These are phyloP conservation scores for Alauda arvensis DNA, from an alignment of 2,797 vertebrate species.

Conservation along the genomic window DNA sequence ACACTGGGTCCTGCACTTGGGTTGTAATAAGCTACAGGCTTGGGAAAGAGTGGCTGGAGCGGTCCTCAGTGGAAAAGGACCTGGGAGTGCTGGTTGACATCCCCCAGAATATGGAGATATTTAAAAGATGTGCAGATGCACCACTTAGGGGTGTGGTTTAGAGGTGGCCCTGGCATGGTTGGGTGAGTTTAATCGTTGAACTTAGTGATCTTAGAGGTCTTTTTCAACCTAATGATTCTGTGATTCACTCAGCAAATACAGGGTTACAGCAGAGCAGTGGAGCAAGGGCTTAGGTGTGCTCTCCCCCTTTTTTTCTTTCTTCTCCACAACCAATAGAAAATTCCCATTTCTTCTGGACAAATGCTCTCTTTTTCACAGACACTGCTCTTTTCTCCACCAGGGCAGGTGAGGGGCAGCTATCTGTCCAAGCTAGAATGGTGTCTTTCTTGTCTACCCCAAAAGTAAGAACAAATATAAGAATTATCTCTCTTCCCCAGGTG, in stretches of 20 bases:
- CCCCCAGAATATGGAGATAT: neutral
- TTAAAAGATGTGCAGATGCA: neutral
- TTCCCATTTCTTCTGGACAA: neutral
- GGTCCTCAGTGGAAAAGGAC: neutral
- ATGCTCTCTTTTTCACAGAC: neutral
- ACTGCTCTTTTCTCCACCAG: neutral
- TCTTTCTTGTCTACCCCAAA: neutral
- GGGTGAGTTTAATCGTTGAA: neutral
- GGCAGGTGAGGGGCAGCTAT: neutral
- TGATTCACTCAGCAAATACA: neutral
- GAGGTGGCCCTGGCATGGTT: neutral
- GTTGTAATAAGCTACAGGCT: neutral
- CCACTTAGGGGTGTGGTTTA: neutral
- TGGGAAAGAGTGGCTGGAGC: neutral
- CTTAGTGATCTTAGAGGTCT: neutral
- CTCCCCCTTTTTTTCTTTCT: neutral
- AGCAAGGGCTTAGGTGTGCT: neutral
- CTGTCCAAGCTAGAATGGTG: neutral
- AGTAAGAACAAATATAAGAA: neutral
- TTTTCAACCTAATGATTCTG: neutral
- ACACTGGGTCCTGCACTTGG: neutral
- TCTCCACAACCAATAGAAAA: neutral
- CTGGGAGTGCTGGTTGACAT: neutral
- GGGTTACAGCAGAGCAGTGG: neutral
- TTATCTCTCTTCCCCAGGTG: neutral